A percentile compares a stretch with the other conserved stretches of the same genome.
These are phyloP conservation scores for Sepiola atlantica DNA, from an alignment of 2,888 invertebrate genomes.

Conservation along the genomic window DNA sequence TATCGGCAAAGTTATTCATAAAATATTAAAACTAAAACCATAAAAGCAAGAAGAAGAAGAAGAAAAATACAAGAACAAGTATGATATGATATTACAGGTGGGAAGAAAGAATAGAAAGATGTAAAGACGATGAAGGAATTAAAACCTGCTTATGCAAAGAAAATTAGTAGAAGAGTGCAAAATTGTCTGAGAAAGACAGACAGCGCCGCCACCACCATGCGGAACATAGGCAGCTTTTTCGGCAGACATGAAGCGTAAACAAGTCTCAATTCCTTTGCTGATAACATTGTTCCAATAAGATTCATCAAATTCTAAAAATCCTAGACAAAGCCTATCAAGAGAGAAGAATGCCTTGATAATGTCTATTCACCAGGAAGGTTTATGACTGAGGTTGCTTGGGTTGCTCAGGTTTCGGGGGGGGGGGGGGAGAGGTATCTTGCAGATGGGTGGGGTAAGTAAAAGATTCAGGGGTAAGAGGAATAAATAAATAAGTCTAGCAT, in stretches of 20 bases:
- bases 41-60: background rate
- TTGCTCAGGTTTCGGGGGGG: too few species aligned
- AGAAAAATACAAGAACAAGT: background rate
- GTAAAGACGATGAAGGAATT: background rate
- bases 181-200: background rate
- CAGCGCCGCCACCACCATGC: background rate
- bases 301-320: constrained; percentile 14
- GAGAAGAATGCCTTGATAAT: background rate
- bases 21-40: background rate
- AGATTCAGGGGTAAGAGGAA: background rate
- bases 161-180: background rate
- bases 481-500: background rate
- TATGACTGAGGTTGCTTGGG: background rate
- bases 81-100: background rate
- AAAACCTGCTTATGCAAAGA: background rate
- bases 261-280: background rate
- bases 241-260: background rate
- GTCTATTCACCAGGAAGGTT: background rate
- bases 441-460: background rate
- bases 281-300: background rate
- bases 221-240: background rate
- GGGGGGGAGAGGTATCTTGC: background rate
- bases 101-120: background rate
- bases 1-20: background rate
- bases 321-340: background rate